Base-by-base conservation (phyloP, 2,888 invertebrate species). In the Macrophya annulata region DNA sequence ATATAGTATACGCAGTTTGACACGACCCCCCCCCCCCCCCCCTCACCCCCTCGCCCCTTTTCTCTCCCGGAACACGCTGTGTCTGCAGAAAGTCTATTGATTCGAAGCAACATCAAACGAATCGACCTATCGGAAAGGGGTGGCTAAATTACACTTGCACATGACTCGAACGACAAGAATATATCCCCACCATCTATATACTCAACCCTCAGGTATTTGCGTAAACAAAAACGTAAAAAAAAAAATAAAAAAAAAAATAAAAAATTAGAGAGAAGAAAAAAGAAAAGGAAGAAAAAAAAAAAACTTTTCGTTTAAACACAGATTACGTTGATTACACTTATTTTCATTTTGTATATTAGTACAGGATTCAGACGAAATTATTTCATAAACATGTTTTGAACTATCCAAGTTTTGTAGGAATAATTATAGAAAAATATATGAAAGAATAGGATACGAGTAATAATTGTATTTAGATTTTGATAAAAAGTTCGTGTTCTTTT, bases 111-210 rank as follows among this genome's bases (percentile, higher is more conserved):
- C 83, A 68, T 83, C 83, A 83, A 83, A 83, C 83, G 83, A 71
- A 71, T 83, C 83, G 68, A 68, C 68, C 83, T 45, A 83, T 83
- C 83, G 68, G 48, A 65, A 79, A 45, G 71, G 83, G 83, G 48
- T 48, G 68, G 55, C 48, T 83, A 83, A 83, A 83, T 83, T 83
- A 83, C 68, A 83, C 83, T 83, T 83, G 83, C 83, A 83, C 83
- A 59, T 83, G 83, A 68, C 71, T 71, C 71, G 68, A 71, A 71
- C 48, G 40, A 83, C 65, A 68, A 83, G 81, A 62, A 81, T 59
- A 81, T 59, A 81, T 12, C 43, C 59, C 81, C 81, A 71, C 17
- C 51, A 37, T 31, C 17, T 17, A 31, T 31, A 31, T 31, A 21
- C 37, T 45, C 25, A 48, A 48, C 55, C 31, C 55, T 55, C n/a